phyloP scores from a whole-genome alignment of 1,140 invertebrate genomes.

The Telenomus remus region DNA sequence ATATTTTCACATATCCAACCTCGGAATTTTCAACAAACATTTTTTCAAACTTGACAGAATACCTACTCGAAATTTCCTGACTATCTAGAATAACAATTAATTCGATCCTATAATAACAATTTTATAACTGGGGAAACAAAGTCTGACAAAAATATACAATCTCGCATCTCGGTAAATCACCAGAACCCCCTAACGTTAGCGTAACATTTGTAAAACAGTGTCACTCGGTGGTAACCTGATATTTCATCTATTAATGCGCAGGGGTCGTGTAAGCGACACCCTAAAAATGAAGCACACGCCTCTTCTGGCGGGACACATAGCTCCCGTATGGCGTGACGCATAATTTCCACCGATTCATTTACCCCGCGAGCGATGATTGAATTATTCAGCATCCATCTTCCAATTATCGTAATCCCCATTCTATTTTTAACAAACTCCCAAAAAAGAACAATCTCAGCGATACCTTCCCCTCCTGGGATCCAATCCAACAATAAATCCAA shows the following conservation, averaged over 20 bases:
- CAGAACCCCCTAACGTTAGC: background rate
- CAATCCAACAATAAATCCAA: background rate
- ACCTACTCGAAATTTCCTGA: too few species aligned
- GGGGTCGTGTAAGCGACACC: slow-evolving; percentile 17
- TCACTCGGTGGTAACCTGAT: slow-evolving; percentile 24
- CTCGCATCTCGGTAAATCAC: slow-evolving; percentile 8
- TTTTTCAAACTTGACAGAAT: too few species aligned
- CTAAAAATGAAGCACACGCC: slow-evolving; percentile 19
- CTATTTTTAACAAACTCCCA: slow-evolving; percentile 13
- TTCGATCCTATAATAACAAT: too few species aligned
- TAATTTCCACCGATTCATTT: slow-evolving; percentile 9
- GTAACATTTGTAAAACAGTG: slow-evolving; percentile 17
- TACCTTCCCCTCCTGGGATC: background rate
- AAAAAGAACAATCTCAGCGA: too few species aligned
- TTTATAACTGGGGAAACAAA: too few species aligned
- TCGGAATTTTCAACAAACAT: too few species aligned
- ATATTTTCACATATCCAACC: too few species aligned
- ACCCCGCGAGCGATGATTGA: slow-evolving; percentile 3
- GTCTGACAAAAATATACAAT: background rate
- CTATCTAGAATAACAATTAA: too few species aligned
- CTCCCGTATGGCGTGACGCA: background rate
- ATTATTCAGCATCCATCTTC: slow-evolving; percentile 5
- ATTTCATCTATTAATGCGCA: slow-evolving; percentile 45
- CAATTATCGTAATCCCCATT: slow-evolving; percentile 13
- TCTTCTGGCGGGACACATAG: background rate